A percentile compares a stretch with the other conserved stretches of the same genome.
Conservation (phyloP, 2,797 vertebrate genomes). For the Stomatorhinus walkeri region DNA sequence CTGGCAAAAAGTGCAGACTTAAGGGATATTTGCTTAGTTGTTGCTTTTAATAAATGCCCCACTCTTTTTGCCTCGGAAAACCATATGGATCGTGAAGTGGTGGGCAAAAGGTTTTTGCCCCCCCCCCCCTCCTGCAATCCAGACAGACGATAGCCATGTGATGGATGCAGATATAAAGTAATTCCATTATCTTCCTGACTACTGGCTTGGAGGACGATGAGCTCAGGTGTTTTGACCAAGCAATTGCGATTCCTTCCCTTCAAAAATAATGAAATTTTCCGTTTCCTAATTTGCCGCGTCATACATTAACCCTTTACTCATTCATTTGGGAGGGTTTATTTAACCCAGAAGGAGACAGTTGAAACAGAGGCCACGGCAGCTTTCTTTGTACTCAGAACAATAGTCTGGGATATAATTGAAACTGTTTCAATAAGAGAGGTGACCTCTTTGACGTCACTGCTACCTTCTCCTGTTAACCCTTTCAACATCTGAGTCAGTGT, state of each 20-base stretch:
- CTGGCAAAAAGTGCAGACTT: background rate
- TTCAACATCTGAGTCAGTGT: background rate
- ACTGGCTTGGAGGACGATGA: background rate
- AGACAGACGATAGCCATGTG: background rate
- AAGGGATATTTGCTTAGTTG: background rate
- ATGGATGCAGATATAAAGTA: background rate
- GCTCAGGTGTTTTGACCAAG: slow-evolving; percentile 4
- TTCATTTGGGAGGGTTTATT: background rate
- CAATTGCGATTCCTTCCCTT: background rate
- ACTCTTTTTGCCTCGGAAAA: background rate
- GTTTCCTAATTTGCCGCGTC: background rate
- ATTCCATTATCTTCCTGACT: background rate
- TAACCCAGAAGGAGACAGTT: background rate
- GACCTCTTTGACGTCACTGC: background rate
- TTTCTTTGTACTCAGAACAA: background rate
- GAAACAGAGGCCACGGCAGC: background rate
- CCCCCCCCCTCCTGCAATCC: background rate
- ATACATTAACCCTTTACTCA: background rate
- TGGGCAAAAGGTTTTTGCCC: background rate
- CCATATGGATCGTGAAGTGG: background rate
- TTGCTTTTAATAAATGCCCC: background rate
- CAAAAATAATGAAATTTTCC: background rate
- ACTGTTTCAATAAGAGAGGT: background rate
- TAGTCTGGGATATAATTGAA: background rate
- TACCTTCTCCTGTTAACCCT: background rate